Base-by-base conservation (phyloP, 2,888 invertebrate species). In the Drosophila rellima region DNA sequence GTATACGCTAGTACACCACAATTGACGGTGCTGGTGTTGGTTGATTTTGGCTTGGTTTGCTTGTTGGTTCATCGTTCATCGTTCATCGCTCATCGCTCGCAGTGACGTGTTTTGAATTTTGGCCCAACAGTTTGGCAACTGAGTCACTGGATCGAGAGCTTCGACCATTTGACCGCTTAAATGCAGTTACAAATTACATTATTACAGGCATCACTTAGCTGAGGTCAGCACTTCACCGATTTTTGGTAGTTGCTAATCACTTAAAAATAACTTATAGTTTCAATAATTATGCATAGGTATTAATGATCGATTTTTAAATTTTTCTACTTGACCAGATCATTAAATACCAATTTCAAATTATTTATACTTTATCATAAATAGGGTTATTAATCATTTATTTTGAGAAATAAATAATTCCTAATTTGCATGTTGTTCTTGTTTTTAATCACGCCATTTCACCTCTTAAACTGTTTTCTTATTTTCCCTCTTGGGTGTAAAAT, bases 31-130 rank as follows among this genome's bases (percentile, higher is more conserved):
- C 5, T 31, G 47, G 18, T 33, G 39, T 40, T 39, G 6, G 20
- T 51, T 37, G 47, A 47, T 51, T 37, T 29, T 8, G 7, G 26
- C 13, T 13, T 39, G 39, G 51, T 37, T 42, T 54, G 54, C 31
- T 69, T 45, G 62, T 33, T 40, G 47, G 40, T 40, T 18, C 18
- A 20, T 42, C 20, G 29, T 18, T 39, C 31, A 52, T 33, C 45
- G 33, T 40, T 56, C 44, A 20, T 42, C 20, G 29, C 15, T 39
- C 31, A 52, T 33, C 45, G 33, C 47, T 56, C 44, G 33, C 56
- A 68, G 20, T 57, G 45, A 31, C 42, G 40, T 55, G 48, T 20
- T 42, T 55, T 55, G 51, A 44, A 62, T 70, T 15, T 18, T 17
- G 20, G 15, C 20, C 33, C 1, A 54, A 54, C 37, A 13, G 52